Evolutionary conservation across 2,113 vertebrate species (phyloP).

Genomic region (Cacatua alba): DNA sequence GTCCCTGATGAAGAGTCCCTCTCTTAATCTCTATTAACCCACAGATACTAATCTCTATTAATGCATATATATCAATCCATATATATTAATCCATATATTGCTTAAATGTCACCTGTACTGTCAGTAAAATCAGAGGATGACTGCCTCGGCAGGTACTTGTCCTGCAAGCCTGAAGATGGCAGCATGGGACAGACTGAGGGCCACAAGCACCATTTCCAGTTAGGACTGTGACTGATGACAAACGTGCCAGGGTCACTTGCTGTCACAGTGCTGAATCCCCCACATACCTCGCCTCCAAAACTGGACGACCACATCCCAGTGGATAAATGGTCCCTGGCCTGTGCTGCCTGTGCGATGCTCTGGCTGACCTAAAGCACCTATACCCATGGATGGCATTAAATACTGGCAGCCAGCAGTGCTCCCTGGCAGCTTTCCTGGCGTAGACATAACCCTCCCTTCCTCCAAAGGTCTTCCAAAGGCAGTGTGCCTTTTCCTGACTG

Average conservation of each 20-base stretch:
- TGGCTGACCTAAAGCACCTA: neutral
- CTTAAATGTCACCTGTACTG: neutral
- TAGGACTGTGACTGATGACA: neutral
- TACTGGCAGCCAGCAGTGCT: neutral
- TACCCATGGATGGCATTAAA: neutral
- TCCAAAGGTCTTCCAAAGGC: neutral
- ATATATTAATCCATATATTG: too few relatives aligned
- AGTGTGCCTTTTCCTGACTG: neutral
- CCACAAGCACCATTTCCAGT: neutral
- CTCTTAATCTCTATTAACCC: too few relatives aligned
- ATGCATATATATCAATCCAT: too few relatives aligned
- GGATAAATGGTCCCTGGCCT: neutral
- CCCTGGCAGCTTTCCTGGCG: neutral
- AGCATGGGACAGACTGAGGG: neutral
- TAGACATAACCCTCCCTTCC: neutral
- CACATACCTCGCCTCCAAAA: neutral
- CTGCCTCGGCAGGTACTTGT: neutral
- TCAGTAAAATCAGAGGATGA: neutral
- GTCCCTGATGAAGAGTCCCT: too few relatives aligned
- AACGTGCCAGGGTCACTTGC: neutral
- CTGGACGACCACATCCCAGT: rapidly evolving
- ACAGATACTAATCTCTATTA: too few relatives aligned
- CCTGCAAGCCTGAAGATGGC: neutral
- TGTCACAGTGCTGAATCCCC: neutral
- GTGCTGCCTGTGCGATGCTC: neutral